Base-by-base conservation (phyloP, 2,113 vertebrate genomes). In the Cyanoramphus novaezelandiae region DNA sequence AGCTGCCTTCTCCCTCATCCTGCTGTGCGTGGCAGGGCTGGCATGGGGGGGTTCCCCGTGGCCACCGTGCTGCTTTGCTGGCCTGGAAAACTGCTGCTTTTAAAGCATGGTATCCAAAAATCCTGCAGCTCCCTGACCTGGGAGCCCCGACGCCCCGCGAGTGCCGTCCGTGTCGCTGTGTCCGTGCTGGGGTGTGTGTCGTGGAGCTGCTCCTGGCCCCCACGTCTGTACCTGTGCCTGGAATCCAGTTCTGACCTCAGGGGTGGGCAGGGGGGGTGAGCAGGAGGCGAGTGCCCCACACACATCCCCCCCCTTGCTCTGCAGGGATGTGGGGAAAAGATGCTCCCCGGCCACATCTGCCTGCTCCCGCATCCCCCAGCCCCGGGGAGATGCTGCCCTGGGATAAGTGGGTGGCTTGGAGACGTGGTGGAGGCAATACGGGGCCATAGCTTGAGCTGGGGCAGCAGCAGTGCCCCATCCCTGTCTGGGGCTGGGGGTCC, bases 201-300 rank as follows among this genome's bases (percentile, higher is more conserved):
- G 28, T 81, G 16, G 43, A 15, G 90, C 72, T 29, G 65, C 67
- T 20, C 17, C 3, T 35, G 72, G 46, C 67, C n/a, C 43, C 78
- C 47, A 43, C 24, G 43, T 70, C 89, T 33, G 68, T 64, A 6
- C 31, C 88, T 27, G 83, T 82, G 90, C 89, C 91, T 93, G 82
- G 68, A 49, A 33, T 8, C 64, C 78, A 78, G n/a, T 82, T 93
- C 93, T 92, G 90, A 79, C 71, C 96, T 95, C 96, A 59, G 89
- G 95, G 92, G 43, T 10, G 79, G 74, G 35, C 9, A 6, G 18
- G 6, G 37, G 37, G 55, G 39, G 17, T 3, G 14, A 70, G 41
- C 17, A 46, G 65, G 83, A 71, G 52, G n/a, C 29, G 1, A 1
- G 6, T 28, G 43, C 27, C 53, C n/a, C 9, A 46, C 33, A 2